These are phyloP conservation scores for Hippocampus mohnikei DNA, from an alignment of 2,113 vertebrate species.

Conservation along the genomic window DNA sequence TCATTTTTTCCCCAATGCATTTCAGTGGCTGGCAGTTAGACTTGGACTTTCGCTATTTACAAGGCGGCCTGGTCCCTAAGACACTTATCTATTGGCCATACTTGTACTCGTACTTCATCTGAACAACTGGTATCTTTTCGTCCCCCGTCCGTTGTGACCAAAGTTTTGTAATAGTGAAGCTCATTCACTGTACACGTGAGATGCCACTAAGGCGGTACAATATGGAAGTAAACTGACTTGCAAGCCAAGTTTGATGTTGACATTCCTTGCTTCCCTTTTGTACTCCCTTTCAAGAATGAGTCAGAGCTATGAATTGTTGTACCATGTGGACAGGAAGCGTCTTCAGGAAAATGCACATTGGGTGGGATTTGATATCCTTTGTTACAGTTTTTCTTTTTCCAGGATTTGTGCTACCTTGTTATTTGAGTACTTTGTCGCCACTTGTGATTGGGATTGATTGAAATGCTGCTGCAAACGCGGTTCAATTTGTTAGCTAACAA, in stretches of 20 bases:
- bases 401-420: constrained; percentile 12
- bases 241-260: constrained; percentile 45
- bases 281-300: constrained; percentile 52
- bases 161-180: constrained; percentile 17
- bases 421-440: not conserved
- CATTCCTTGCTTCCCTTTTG: constrained; percentile 59
- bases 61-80: too few relatives aligned
- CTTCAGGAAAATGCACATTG: constrained; percentile 64
- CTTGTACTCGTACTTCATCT: too few relatives aligned
- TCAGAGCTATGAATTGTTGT: constrained; percentile 66
- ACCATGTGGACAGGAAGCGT: constrained; percentile 71
- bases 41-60: too few relatives aligned
- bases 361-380: constrained; percentile 53
- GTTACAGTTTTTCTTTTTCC: constrained; percentile 28
- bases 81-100: too few relatives aligned
- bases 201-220: constrained; percentile 15
- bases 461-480: not conserved
- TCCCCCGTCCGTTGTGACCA: too few relatives aligned
- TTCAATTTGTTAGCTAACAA: not conserved
- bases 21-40: too few relatives aligned
- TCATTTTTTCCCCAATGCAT: too few relatives aligned
- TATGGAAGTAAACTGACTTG: constrained; percentile 9
- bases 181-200: constrained; percentile 3
- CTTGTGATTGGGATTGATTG: not conserved
- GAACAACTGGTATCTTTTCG: too few relatives aligned